phyloP scores from a whole-genome alignment of 2,113 vertebrate genomes.

The Calyptommatus sinebrachiatus region DNA sequence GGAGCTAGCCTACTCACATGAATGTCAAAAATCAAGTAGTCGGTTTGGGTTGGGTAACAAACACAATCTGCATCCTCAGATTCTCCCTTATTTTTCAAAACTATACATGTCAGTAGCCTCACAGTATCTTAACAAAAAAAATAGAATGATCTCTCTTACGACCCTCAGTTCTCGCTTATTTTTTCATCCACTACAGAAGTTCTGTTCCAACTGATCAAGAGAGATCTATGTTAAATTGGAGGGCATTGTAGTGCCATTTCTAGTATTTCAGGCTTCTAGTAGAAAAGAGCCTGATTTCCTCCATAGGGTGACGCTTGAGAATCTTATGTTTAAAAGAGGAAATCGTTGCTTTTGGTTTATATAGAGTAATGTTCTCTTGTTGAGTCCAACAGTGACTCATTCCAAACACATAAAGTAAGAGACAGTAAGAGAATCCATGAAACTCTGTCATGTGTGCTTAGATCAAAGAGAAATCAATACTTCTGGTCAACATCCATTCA shows the following conservation, averaged over 20 bases:
- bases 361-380: background rate
- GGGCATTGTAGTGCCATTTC: background rate
- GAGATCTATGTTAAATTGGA: background rate
- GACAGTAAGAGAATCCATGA: background rate
- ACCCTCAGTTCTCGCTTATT: background rate
- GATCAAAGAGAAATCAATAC: background rate
- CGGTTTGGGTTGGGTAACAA: background rate
- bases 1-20: background rate
- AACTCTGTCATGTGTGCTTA: background rate
- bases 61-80: too few species aligned
- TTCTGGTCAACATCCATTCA: background rate
- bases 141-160: too few species aligned
- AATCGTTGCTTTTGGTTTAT: background rate
- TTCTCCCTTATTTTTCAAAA: background rate
- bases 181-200: background rate
- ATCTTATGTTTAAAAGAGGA: background rate
- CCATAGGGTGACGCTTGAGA: background rate
- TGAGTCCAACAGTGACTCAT: background rate
- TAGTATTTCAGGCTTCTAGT: background rate
- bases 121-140: too few species aligned
- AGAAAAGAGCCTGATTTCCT: background rate
- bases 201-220: background rate
- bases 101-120: too few species aligned
- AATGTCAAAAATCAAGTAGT: background rate
- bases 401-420: background rate